These are phyloP conservation scores for Mormyrops attenuatus DNA, from an alignment of 2,797 vertebrate species.

Conservation along the genomic window DNA sequence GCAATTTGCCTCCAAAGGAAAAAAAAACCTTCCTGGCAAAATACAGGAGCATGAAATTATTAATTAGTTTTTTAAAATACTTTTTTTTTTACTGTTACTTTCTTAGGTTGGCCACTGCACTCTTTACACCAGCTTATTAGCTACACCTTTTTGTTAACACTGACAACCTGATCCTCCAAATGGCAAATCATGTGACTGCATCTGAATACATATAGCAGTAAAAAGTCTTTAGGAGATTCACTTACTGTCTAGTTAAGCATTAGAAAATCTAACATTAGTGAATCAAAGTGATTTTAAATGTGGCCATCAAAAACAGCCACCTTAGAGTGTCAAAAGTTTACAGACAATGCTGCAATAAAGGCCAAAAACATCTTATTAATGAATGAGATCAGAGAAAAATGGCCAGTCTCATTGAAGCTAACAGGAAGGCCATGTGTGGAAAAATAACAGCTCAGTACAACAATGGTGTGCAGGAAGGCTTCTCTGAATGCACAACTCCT, in stretches of 20 bases:
- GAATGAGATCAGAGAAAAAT: background rate
- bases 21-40: constrained; percentile 2
- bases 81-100: background rate
- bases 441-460: background rate
- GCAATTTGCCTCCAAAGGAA: background rate
- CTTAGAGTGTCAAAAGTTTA: background rate
- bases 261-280: background rate
- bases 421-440: background rate
- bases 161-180: background rate
- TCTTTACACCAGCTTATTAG: background rate
- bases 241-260: background rate
- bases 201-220: background rate
- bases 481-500: background rate
- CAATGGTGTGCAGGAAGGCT: background rate
- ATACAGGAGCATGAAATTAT: background rate
- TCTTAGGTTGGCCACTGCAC: background rate
- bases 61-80: background rate
- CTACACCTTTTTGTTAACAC: background rate
- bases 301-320: background rate
- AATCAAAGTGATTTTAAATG: background rate
- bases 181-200: background rate
- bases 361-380: background rate
- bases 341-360: background rate
- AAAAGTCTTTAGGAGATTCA: background rate
- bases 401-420: background rate